Percentiles rank a stretch among this genome's conserved stretches.
phyloP scores from a whole-genome alignment of 2,113 vertebrate species.

The Naja naja region DNA sequence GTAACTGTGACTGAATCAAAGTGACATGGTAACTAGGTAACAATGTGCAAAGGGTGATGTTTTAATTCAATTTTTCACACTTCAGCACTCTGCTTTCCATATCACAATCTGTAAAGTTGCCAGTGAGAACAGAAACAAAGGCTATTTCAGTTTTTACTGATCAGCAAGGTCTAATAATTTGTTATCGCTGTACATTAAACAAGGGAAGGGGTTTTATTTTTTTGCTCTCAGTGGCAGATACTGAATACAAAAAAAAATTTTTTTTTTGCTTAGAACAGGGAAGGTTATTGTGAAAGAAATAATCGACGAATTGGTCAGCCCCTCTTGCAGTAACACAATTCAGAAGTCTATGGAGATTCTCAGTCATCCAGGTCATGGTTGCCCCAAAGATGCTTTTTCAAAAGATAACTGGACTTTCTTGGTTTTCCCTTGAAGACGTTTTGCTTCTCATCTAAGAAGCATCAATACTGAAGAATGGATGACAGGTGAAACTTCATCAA shows the following conservation, averaged over 20 bases:
- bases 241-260: background rate
- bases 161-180: background rate
- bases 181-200: background rate
- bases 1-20: constrained; percentile 1
- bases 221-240: background rate
- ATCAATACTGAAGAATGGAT: background rate
- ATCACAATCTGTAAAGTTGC: background rate
- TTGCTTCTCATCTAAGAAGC: background rate
- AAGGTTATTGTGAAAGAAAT: background rate
- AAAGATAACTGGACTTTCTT: no score
- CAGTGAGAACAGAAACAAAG: constrained; percentile 1
- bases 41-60: background rate
- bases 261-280: background rate
- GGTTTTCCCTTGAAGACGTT: background rate
- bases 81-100: constrained; percentile 6
- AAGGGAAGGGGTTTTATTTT: no score
- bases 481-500: background rate
- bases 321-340: background rate
- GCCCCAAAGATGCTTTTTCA: background rate
- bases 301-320: background rate
- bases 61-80: constrained; percentile 31
- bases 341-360: background rate
- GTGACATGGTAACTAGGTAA: constrained; percentile 22
- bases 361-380: background rate
- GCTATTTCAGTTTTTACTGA: background rate